Evolutionary conservation across 2,797 vertebrate genomes (phyloP).

Genomic region (Chaetophractus vellerosus): DNA sequence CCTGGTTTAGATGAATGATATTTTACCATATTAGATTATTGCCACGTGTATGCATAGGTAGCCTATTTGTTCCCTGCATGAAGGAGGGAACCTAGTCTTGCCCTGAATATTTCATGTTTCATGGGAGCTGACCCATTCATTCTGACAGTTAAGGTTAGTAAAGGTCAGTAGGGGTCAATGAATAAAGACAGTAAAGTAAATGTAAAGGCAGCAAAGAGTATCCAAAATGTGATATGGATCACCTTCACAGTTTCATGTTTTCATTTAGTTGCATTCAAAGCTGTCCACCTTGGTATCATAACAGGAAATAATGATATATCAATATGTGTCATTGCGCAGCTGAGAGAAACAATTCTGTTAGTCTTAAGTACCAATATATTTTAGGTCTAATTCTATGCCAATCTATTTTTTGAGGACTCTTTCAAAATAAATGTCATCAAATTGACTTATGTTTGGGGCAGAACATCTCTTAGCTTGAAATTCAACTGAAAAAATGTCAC

Average conservation of each 20-base stretch:
- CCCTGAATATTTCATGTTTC: neutral
- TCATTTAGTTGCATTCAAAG: conserved; percentile 26
- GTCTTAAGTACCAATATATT: neutral
- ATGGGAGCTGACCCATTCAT: neutral
- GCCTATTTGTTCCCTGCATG: neutral
- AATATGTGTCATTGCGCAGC: neutral
- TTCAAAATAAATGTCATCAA: conserved; percentile 8
- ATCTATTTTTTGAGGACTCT: conserved; percentile 32
- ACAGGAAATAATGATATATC: conserved; percentile 4
- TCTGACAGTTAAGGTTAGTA: neutral
- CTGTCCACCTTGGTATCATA: neutral
- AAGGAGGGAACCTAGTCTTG: neutral
- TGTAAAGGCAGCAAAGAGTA: too few species aligned
- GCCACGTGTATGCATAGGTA: neutral
- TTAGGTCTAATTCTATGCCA: conserved; percentile 2
- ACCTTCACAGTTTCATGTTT: neutral
- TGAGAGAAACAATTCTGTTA: conserved; percentile 45
- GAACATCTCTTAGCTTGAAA: neutral
- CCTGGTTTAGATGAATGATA: neutral
- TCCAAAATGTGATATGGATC: conserved; percentile 35
- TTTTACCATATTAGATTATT: neutral
- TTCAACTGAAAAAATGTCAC: conserved; percentile 42
- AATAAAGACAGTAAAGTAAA: too few species aligned
- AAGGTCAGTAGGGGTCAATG: too few species aligned
- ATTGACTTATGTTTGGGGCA: conserved; percentile 38